Percentiles rank a stretch among this genome's conserved stretches.
Evolutionary conservation across 1,140 invertebrate species (phyloP).

Genomic region (Zaprionus tsacasi): DNA sequence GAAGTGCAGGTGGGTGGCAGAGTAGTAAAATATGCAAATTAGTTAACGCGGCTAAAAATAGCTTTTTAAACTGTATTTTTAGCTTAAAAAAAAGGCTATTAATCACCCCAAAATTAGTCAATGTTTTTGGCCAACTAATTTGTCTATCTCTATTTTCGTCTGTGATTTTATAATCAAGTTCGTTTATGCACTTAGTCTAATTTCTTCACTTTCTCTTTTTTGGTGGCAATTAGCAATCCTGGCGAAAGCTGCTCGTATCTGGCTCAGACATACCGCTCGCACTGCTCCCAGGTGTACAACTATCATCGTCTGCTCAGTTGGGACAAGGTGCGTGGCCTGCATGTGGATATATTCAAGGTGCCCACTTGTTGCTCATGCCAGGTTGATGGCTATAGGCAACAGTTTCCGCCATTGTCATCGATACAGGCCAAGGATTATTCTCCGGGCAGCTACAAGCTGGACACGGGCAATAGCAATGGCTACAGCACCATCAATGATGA

Average conservation of each 20-base stretch:
- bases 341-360: constrained; percentile 95
- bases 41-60: background rate
- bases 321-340: constrained; percentile 91
- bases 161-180: constrained; percentile 1
- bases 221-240: constrained; percentile 87
- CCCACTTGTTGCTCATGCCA: constrained; percentile 94
- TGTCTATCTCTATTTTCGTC: background rate
- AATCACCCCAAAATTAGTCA: background rate
- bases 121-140: background rate
- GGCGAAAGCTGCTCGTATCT: constrained; percentile 91
- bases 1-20: constrained; percentile 89
- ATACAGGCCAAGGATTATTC: constrained; percentile 74
- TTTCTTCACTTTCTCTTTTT: constrained; percentile 17
- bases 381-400: constrained; percentile 90
- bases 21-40: background rate
- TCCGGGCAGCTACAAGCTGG: constrained; percentile 36
- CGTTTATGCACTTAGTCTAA: constrained; percentile 7
- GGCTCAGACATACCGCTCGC: constrained; percentile 91
- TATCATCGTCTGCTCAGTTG: constrained; percentile 94
- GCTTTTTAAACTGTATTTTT: constrained; percentile 10
- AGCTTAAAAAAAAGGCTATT: background rate
- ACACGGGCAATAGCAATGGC: constrained; percentile 52
- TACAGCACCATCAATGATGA: constrained; percentile 77
- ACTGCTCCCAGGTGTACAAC: constrained; percentile 93
- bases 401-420: constrained; percentile 86